Evolutionary conservation across 2,113 vertebrate genomes (phyloP).

Genomic region (Irena cyanogastra): DNA sequence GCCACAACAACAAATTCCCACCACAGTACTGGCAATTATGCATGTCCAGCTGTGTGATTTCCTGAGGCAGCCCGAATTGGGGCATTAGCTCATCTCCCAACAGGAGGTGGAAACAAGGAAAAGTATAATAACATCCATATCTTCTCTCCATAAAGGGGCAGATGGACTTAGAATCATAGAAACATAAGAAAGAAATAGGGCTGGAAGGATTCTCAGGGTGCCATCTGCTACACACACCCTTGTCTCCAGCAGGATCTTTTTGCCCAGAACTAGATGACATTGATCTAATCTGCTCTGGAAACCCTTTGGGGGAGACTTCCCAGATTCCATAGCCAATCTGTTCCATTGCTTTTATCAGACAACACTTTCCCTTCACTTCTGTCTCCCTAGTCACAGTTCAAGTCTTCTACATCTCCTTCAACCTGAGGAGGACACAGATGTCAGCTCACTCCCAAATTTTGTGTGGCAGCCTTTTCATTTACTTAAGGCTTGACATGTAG

Average conservation of each 20-base stretch:
- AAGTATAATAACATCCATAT: not conserved
- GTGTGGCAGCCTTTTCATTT: not conserved
- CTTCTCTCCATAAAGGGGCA: not conserved
- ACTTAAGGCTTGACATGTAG: not conserved
- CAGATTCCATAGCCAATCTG: not conserved
- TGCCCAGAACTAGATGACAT: not conserved
- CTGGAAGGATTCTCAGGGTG: slow-evolving; percentile 2
- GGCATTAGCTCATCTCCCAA: not conserved
- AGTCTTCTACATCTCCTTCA: not conserved
- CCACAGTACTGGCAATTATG: not conserved
- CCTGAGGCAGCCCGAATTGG: not conserved
- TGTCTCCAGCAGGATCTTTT: not conserved
- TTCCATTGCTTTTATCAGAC: not conserved
- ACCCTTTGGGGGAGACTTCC: not conserved
- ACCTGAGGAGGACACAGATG: not conserved
- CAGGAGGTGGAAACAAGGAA: not conserved
- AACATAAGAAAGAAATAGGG: not conserved
- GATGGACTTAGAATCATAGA: slow-evolving; percentile 45
- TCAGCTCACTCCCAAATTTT: fast-evolving
- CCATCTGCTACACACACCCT: not conserved
- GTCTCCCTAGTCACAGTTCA: not conserved
- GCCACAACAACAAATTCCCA: not conserved
- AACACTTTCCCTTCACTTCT: not conserved
- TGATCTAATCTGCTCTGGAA: not conserved
- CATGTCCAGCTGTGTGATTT: not conserved